Evolutionary conservation across 2,113 vertebrate species (phyloP), one percentile per base, ranked within the genome.

Genomic region (Dunckerocampus dactyliophorus): DNA sequence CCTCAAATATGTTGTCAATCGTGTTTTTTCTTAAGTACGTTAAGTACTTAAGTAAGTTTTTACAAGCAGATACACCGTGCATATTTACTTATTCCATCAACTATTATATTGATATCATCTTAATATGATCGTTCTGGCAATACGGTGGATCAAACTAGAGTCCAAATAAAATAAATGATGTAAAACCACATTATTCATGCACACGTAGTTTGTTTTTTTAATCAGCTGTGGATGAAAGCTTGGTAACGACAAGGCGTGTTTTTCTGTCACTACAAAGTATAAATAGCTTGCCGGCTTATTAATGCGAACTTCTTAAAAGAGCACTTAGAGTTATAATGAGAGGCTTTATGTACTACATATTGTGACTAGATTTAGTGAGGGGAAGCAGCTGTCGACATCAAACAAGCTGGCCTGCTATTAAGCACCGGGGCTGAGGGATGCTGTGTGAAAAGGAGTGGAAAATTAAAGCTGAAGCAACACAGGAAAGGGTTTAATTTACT

Each of bases 401-500:
- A 94, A 97, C 94, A 91, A 83, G 88, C 91, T 85, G 89, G 90
- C 89, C 90, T 89, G 93, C 93, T 92, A 92, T 95, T 94, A 93
- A 92, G 91, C 92, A 90, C 89, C 88, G 92, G 91, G 92, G 90
- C 93, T 93, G 93, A 90, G 92, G 92, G 93, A 91, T 90, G 89
- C 91, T 90, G 92, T 93, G 94, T 95, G 95, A 94, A 96, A 94
- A 95, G 94, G 92, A 94, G 93, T 95, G 95, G 94, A 95, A 97
- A 98, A 96, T 96, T 93, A 95, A 94, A 98, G 93, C 94, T 91
- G 91, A 93, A 92, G 94, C 94, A 85, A 92, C 79, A 82, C 92
- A 93, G 94, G 93, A 94, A 87, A 94, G 93, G 91, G 92, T 93
- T 98, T 99, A 95, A 99, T 99, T 99, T 97, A 98, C 95, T 96